A percentile compares a stretch with the other conserved stretches of the same genome.
phyloP scores from a whole-genome alignment of 2,113 vertebrate genomes.

The Spizaetus ornatus region DNA sequence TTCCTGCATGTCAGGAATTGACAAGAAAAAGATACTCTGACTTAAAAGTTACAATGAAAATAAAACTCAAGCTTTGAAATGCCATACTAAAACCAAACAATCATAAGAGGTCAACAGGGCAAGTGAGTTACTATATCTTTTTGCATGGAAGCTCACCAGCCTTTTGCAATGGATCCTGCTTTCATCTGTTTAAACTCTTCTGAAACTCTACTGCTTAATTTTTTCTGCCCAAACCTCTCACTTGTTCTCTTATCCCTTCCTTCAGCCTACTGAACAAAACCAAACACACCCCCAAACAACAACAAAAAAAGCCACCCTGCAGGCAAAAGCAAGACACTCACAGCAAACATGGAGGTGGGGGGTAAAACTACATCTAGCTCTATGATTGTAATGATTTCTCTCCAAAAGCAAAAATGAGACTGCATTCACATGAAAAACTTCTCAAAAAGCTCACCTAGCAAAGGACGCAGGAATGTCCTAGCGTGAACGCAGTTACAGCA shows the following conservation, averaged over 20 bases:
- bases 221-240: not conserved
- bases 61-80: not conserved
- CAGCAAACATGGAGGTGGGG: not conserved
- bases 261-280: not conserved
- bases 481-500: fast-evolving
- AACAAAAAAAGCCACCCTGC: not conserved
- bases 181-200: not conserved
- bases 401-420: not conserved
- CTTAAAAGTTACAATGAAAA: not conserved
- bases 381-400: not conserved
- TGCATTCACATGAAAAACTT: not conserved
- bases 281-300: not conserved
- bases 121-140: not conserved
- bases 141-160: not conserved
- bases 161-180: not conserved
- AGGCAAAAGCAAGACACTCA: not conserved
- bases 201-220: not conserved
- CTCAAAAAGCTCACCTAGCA: not conserved
- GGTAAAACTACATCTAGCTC: not conserved
- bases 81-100: not conserved
- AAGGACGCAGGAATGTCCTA: not conserved
- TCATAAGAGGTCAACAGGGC: not conserved
- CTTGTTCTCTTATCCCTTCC: not conserved
- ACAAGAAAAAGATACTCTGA: not conserved
- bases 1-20: not conserved